A percentile compares a stretch with the other conserved stretches of the same genome.
Conservation (phyloP, 64 coral and sea anemone genomes). For the Trachythela sp. region DNA sequence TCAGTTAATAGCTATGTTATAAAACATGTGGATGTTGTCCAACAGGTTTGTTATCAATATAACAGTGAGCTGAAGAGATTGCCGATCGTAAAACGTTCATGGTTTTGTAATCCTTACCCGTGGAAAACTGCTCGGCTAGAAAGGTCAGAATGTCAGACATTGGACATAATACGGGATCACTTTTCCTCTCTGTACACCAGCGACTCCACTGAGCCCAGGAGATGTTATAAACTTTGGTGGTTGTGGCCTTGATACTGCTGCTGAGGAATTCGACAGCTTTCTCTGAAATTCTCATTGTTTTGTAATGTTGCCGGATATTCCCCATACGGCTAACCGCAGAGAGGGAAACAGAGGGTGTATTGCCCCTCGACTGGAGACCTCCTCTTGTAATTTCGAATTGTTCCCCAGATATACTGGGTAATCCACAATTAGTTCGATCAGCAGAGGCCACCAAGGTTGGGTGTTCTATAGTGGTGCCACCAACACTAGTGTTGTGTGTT, state of each 20-base stretch:
- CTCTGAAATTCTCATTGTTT: neutral
- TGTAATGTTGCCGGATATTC: neutral
- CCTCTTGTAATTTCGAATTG: neutral
- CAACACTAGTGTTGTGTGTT: neutral
- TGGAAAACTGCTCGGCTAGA: neutral
- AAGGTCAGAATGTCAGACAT: neutral
- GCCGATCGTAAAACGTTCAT: neutral
- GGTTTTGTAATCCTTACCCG: neutral
- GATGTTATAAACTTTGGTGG: neutral
- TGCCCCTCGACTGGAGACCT: neutral
- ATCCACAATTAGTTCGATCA: neutral
- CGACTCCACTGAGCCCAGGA: slow-evolving; percentile 20
- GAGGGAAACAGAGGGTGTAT: neutral
- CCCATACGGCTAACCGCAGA: neutral
- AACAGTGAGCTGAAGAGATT: neutral
- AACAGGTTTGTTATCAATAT: neutral
- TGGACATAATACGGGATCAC: slow-evolving; percentile 20
- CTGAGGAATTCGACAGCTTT: neutral
- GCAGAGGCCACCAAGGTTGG: neutral
- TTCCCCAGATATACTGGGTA: slow-evolving; percentile 15
- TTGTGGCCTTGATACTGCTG: neutral
- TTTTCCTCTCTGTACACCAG: neutral
- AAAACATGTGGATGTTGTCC: slow-evolving; percentile 1
- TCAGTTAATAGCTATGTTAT: no score
- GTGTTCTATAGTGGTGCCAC: neutral